A percentile compares a stretch with the other conserved stretches of the same genome.
Conservation (phyloP, 2,797 vertebrate genomes). For the Helarctos malayanus region DNA sequence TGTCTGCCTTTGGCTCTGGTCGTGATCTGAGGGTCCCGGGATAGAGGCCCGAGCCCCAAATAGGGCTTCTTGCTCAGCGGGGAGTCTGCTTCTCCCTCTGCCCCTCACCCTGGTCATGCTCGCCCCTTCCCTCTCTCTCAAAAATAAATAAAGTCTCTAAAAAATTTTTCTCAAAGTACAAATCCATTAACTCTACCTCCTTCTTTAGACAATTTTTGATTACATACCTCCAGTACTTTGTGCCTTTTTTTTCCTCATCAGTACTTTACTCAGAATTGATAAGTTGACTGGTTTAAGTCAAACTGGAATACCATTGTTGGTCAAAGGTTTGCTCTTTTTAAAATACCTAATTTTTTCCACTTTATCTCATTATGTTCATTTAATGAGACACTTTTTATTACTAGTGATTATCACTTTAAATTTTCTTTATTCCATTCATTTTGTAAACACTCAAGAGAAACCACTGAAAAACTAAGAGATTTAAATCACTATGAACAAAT, state of each 20-base stretch:
- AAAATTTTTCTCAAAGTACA: slow-evolving; percentile 18
- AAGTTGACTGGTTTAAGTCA: neutral
- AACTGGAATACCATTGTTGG: neutral
- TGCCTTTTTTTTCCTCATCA: neutral
- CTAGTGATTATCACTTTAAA: neutral
- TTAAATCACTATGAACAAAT: neutral
- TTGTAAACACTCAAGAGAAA: neutral
- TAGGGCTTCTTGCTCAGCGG: neutral
- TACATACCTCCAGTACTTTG: neutral
- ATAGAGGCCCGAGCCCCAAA: too few species aligned
- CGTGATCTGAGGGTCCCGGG: neutral
- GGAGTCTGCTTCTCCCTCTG: neutral
- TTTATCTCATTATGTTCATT: neutral
- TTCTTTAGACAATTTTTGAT: neutral
- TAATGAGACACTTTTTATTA: neutral
- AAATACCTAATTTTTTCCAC: neutral
- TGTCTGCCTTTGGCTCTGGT: neutral
- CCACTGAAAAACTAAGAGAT: neutral
- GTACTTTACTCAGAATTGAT: neutral
- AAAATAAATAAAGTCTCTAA: neutral
- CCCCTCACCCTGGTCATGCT: neutral
- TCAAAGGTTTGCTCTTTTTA: neutral
- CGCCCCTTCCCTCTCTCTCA: neutral
- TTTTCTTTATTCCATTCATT: neutral
- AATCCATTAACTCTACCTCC: neutral